These are phyloP conservation scores for Mycetomoellerius zeteki DNA, from an alignment of 1,140 invertebrate genomes.

Conservation along the genomic window DNA sequence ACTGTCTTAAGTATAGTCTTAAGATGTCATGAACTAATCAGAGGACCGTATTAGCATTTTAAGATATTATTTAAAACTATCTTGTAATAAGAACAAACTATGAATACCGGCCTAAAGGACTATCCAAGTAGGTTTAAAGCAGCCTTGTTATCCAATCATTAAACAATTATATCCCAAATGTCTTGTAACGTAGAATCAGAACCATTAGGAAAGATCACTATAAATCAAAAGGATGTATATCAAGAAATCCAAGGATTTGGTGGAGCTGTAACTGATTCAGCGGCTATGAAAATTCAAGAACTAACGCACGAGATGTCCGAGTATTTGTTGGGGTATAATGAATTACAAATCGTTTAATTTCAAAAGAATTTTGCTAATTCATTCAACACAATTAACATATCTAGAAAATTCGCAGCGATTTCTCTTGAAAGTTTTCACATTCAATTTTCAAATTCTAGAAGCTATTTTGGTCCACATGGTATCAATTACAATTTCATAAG, in stretches of 20 bases:
- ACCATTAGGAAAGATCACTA: neutral
- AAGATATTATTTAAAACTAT: too few relatives aligned
- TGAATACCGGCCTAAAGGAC: neutral
- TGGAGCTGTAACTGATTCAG: slow-evolving; percentile 95
- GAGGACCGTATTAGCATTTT: too few relatives aligned
- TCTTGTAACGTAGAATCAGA: neutral
- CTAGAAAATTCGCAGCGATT: neutral
- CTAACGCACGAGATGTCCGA: slow-evolving; percentile 79
- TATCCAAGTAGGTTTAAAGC: neutral
- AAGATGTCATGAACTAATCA: too few relatives aligned
- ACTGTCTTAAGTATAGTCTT: too few relatives aligned
- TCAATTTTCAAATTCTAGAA: slow-evolving; percentile 71
- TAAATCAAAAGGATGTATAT: slow-evolving; percentile 78
- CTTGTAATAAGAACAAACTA: too few relatives aligned
- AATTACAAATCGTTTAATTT: neutral
- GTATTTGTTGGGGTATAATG: neutral
- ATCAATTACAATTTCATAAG: slow-evolving; percentile 89
- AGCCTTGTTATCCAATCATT: neutral
- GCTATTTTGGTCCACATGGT: slow-evolving; percentile 86
- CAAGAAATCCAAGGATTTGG: slow-evolving; percentile 93
- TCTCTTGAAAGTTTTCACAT: slow-evolving; percentile 10
- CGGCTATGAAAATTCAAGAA: slow-evolving; percentile 91
- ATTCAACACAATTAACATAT: neutral
- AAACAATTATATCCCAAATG: neutral
- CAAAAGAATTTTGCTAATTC: neutral